Evolutionary conservation across 2,797 vertebrate genomes (phyloP), one percentile per base, ranked within the genome.

Genomic region (Urophycis tenuis): DNA sequence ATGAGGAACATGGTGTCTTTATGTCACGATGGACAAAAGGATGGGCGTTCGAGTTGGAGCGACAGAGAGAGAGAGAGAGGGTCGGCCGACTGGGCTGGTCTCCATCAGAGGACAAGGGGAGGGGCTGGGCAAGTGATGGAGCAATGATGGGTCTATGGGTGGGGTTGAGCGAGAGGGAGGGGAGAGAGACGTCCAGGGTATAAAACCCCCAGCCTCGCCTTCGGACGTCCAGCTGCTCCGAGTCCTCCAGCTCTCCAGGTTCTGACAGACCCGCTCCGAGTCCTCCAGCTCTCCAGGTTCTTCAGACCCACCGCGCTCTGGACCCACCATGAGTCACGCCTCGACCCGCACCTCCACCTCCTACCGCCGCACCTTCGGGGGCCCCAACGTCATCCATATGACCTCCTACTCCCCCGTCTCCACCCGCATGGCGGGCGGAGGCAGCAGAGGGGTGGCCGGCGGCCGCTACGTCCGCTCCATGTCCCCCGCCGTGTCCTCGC

Each of bases 351-450:
- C 89, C 76, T 94, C 94, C 15, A 92, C 92, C 74, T 93, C 93
- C 72, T 95, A 95, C 91, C 92, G 93, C 81, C 95, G 95, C 86
- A 93, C 92, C 32, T 95, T 95, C 75, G 94, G 95, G 74, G 88
- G 90, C 1, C 92, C 93, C 22, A 87, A 92, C 53, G 64, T 89
- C 1, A 81, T 94, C 78, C 87, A 93, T 75, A 92, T 95, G 74
- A 83, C 93, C 35, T 92, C 94, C 75, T 95, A 94, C 85, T 87
- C 94, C 73, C 88, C 91, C 0, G 86, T 92, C 0, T 92, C 92
- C 60, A 88, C 92, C 76, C 91, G 94, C 25, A 82, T 91, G 82
- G 81, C 87, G 22, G 0, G 74, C 60, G 88, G 89, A 41, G 85
- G 89, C 70, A 75, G 82, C 67, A 83, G 85, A 79, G 60, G 60